phyloP scores from a whole-genome alignment of 2,113 vertebrate species.

The Corydoras maculifer region DNA sequence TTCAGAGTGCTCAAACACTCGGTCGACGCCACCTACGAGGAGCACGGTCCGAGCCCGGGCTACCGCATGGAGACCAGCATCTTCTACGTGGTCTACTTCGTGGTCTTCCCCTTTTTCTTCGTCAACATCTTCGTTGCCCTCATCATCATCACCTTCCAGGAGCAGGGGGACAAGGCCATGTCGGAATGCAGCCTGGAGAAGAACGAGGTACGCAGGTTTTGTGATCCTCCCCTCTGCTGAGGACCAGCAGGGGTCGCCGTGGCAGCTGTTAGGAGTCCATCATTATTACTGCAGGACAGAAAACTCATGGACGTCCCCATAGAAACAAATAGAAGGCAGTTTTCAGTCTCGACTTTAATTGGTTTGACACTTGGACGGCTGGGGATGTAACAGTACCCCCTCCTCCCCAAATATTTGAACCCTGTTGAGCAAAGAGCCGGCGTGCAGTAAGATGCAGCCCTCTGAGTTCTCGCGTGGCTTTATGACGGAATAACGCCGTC shows the following conservation, averaged over 20 bases:
- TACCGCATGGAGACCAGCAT: slow-evolving; percentile 97
- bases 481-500: not conserved
- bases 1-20: slow-evolving; percentile 93
- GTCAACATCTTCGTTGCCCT: slow-evolving; percentile 98
- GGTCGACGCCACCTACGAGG: slow-evolving; percentile 92
- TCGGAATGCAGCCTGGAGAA: slow-evolving; percentile 97
- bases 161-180: slow-evolving; percentile 98
- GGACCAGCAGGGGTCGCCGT: no score
- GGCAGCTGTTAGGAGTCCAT: no score
- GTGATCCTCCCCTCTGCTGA: not conserved
- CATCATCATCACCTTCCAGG: slow-evolving; percentile 99
- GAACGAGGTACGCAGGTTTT: slow-evolving; percentile 76
- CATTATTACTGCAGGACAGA: no score
- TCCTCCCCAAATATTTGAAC: no score
- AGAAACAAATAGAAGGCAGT: no score
- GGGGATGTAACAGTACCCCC: no score
- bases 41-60: slow-evolving; percentile 93
- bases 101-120: slow-evolving; percentile 99
- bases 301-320: no score
- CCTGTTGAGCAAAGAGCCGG: no score
- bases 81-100: slow-evolving; percentile 98
- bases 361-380: no score
- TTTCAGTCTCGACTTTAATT: no score
- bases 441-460: no score
- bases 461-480: not conserved